A percentile compares a stretch with the other conserved stretches of the same genome.
Conservation (phyloP, 2,797 vertebrate genomes). For the Paedocypris micromegethes region DNA sequence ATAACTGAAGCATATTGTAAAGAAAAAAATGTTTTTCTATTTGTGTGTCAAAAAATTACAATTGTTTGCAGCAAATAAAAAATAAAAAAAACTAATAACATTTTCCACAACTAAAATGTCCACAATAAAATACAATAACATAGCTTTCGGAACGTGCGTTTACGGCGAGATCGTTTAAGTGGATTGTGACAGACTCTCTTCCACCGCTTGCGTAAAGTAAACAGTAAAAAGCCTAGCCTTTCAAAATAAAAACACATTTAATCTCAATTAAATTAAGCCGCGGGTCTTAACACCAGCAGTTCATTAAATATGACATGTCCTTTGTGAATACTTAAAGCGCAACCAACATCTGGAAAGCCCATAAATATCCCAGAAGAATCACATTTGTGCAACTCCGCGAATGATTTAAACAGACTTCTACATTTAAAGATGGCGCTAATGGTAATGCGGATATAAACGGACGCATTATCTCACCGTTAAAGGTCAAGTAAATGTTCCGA, state of each 20-base stretch:
- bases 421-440: conserved; percentile 28
- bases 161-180: no score
- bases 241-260: conserved; percentile 30
- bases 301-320: conserved; percentile 23
- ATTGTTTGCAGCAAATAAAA: no score
- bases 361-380: conserved; percentile 22
- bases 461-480: conserved; percentile 38
- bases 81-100: no score
- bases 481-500: conserved; percentile 37
- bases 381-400: conserved; percentile 15
- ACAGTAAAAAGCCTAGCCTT: conserved; percentile 15
- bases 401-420: conserved; percentile 30
- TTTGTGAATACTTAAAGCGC: conserved; percentile 27
- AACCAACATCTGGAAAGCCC: conserved; percentile 2
- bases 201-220: conserved; percentile 26
- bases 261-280: conserved; percentile 38
- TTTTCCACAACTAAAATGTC: no score
- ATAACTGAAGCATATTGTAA: no score
- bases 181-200: conserved; percentile 8
- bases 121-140: no score
- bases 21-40: no score
- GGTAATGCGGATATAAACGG: conserved; percentile 37
- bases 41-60: no score
- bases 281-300: conserved; percentile 4
- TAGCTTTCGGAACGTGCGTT: no score